Base-by-base conservation (phyloP, 2,797 vertebrate species). In the Alfaro cultratus region DNA sequence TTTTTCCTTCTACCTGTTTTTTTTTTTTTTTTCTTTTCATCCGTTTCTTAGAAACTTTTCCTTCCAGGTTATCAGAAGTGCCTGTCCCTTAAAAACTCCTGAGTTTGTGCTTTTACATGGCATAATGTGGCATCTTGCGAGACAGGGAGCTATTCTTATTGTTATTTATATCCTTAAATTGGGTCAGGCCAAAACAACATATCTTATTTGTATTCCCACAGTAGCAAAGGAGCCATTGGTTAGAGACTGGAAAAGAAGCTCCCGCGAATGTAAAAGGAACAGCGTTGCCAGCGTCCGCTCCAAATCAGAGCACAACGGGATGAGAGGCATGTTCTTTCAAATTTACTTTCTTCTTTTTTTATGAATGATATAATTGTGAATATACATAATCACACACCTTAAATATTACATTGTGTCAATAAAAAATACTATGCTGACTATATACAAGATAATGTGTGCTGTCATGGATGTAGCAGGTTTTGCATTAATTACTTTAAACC, bases 121-220 rank as follows among this genome's bases (percentile, higher is more conserved):
- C 88, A 81, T 87, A 88, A 82, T 83, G 75, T 43, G 68, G 82
- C 70, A 7, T 83, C 79, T 75, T 79, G 80, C 79, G 57, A 89
- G 81, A 79, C 83, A 85, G 77, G 85, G 85, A 90, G 82, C 89
- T 88, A 70, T 87, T 90, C 88, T 91, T 92, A 89, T 90, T 92
- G 90, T 94, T 95, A 95, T 95, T 95, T 94, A 93, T 94, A 93
- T 92, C 88, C 85, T 70, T 80, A 88, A 94, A 94, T 93, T 94
- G 91, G 93, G 92, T 94, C 93, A 94, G 88, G 87, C 87, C 88
- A 92, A 91, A 94, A 94, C 91, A 93, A 93, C 92, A 88, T 86
- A 88, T 93, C 87, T 91, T 94, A 89, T 92, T 92, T 94, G 82
- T 93, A 93, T 93, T 94, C 90, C 91, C 89, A 84, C 82, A 94